Base-by-base conservation (phyloP, 2,888 invertebrate species). In the Sarcophaga variegata region DNA sequence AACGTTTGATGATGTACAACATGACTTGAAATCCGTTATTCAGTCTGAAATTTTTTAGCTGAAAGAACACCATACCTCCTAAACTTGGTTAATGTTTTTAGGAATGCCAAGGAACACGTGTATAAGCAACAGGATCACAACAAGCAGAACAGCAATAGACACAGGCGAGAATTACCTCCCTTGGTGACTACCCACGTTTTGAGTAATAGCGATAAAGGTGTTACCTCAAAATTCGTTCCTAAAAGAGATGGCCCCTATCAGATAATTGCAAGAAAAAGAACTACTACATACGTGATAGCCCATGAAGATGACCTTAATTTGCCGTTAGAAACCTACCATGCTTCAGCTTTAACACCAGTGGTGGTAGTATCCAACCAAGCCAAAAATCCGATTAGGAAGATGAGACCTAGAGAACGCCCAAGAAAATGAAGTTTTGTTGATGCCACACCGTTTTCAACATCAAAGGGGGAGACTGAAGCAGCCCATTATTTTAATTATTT, bases 1-100 rank as follows among this genome's bases (percentile, higher is more conserved):
- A 37, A 90, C 90, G 0, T 75, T 89, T 1, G 89, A 89, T 80
- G 92, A 92, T 47, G 88, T 89, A 20, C 47, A 76, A 4, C 85
- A 87, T 47, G 90, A 92, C 78, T 67, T 90, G 20, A 71, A 88
- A 64, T 20, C 74, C 4, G 88, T 91, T 17, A 69, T 90, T 0
- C 54, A 86, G 14, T 80, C 86, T 6, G 91, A 92, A 79, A 83
- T 75, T 74, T 83, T 63, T 12, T 86, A 17, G 60, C 82, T 63
- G 37, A 77, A 81, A 86, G 82, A 5, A 83, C 72, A 17, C 83
- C 78, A 11, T 80, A 20, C 54, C n/a, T 80, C 0, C 17, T 59
- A 27, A 70, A 11, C n/a, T n/a, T 84, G 11, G 66, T 63, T 8
- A 60, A 70, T 54, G 60, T 64, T n/a, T 79, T 75, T 8, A 75